phyloP scores from a whole-genome alignment of 2,797 vertebrate species.

The Oreortyx pictus region DNA sequence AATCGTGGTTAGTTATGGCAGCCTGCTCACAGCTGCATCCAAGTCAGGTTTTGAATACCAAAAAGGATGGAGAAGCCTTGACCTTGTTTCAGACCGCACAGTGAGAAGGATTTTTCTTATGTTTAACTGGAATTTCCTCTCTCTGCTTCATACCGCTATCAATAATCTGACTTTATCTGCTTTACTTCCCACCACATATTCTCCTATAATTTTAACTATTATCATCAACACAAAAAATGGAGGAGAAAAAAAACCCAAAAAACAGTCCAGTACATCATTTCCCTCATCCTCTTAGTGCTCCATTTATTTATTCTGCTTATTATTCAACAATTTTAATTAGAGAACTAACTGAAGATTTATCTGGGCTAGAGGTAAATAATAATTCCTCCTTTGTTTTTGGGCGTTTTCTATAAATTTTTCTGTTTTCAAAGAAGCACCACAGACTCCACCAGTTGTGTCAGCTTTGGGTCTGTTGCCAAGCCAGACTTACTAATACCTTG shows the following conservation, averaged over 20 bases:
- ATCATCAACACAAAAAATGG: neutral
- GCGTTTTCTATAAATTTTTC: neutral
- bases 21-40: neutral
- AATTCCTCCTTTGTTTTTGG: neutral
- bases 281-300: neutral
- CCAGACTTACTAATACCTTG: neutral
- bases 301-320: neutral
- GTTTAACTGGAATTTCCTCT: neutral
- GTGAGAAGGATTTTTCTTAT: neutral
- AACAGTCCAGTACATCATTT: neutral
- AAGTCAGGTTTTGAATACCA: neutral
- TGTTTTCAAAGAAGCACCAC: neutral
- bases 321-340: neutral
- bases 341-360: neutral
- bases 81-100: neutral
- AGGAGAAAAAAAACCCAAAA: neutral
- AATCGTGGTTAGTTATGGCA: neutral
- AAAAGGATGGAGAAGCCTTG: neutral
- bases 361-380: conserved; percentile 36
- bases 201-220: neutral
- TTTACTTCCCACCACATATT: neutral
- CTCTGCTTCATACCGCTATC: neutral
- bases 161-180: neutral
- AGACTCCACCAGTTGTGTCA: neutral
- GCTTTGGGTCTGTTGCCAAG: neutral